Base-by-base conservation (phyloP, 1,140 invertebrate genomes). In the Zaprionus ornatus region DNA sequence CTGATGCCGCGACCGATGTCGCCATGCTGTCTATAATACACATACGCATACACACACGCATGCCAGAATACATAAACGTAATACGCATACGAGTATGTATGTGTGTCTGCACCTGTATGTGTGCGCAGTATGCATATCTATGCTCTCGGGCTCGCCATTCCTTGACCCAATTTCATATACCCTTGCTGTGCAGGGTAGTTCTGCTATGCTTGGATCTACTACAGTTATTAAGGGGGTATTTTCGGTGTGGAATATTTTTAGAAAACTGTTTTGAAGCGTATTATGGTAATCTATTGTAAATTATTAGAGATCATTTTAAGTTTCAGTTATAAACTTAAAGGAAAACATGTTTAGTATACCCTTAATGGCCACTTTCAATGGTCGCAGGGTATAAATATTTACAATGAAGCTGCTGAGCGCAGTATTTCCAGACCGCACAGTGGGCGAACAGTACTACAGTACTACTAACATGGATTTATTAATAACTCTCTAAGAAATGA, bases 11-110 rank as follows among this genome's bases (percentile, higher is more conserved):
- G 13, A 17, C n/a, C 25, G 45, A 62, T 71, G 74, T 71, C 73
- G 73, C 73, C 73, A 75, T 54, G 68, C 76, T 78, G 74, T 82
- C 80, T 82, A 81, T 68, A 29, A 62, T 37, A 56, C 37, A 64
- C 9, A 66, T 32, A 55, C 29, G 29, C 32, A 55, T 19, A 59
- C 32, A 77, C 45, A 66, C 21, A 60, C 29, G 57, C 29, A 54
- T 35, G 35, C 23, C 32, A 17, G 17, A 56, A 65, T n/a, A 37
- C 40, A 40, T 40, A 59, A 19, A 15, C 23, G 3, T 40, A 32
- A 21, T 32, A 21, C 17, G 42, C 40, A 74, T 54, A 55, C 35
- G 57, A 21, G 35, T 19, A 10, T n/a, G 6, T 42, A 2, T 37
- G 12, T 27, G 40, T 69, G 15, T 69, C 29, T 52, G 19, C n/a